phyloP scores from a whole-genome alignment of 1,140 invertebrate species.

The Drosophila ogumai region DNA sequence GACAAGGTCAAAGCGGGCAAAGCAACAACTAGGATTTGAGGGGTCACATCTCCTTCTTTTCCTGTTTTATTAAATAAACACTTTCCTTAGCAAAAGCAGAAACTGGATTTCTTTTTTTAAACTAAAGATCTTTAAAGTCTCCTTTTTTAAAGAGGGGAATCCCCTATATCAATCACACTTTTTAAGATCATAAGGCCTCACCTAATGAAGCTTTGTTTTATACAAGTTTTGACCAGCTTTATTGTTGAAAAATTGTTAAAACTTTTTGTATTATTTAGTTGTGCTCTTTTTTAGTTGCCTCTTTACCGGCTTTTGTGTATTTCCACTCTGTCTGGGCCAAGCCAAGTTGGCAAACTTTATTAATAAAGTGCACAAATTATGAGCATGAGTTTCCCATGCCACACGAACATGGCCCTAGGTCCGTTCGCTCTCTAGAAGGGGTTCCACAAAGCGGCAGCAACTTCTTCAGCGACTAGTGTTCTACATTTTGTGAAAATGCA shows the following conservation, averaged over 20 bases:
- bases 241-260: constrained; percentile 20
- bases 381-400: constrained; percentile 63
- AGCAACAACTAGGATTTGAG: constrained; percentile 9
- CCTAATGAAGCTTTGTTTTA: constrained; percentile 14
- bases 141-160: background rate
- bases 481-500: constrained; percentile 69
- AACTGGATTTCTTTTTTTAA: background rate
- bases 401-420: constrained; percentile 56
- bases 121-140: background rate
- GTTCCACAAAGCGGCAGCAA: constrained; percentile 42
- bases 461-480: constrained; percentile 61
- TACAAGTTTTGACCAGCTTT: constrained; percentile 10
- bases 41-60: background rate
- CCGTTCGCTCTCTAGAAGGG: constrained; percentile 9
- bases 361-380: constrained; percentile 78
- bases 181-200: background rate
- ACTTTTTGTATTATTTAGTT: constrained; percentile 3
- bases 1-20: constrained; percentile 38
- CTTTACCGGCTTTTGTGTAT: constrained; percentile 33
- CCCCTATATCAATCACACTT: constrained; percentile 1
- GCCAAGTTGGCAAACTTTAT: constrained; percentile 69
- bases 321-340: constrained; percentile 38
- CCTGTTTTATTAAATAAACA: constrained; percentile 22
- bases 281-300: constrained; percentile 13
- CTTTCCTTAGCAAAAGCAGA: constrained; percentile 9